Evolutionary conservation across 64 coral and sea anemone species (phyloP).

Genomic region (Actinia tenebrosa): DNA sequence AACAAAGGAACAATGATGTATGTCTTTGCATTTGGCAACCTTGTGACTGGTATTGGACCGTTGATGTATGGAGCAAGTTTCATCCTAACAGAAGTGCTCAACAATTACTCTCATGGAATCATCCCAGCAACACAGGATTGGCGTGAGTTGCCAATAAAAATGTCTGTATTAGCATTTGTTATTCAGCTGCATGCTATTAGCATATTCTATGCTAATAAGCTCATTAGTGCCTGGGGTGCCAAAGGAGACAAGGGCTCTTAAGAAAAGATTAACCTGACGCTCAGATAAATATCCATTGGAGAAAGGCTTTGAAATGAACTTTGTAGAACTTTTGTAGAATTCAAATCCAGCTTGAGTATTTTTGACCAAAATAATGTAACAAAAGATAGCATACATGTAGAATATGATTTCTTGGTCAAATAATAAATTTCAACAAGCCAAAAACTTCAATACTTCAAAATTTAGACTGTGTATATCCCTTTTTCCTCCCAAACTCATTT

Average conservation of each 20-base stretch:
- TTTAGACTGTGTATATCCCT: too few relatives aligned
- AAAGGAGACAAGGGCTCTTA: slow-evolving; percentile 83
- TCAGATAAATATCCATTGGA: too few relatives aligned
- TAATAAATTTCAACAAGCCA: too few relatives aligned
- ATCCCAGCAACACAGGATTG: slow-evolving; percentile 30
- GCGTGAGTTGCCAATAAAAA: slow-evolving; percentile 63
- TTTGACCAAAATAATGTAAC: too few relatives aligned
- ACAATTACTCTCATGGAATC: slow-evolving; percentile 25
- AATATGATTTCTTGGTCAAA: too few relatives aligned
- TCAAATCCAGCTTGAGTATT: too few relatives aligned
- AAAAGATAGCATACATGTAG: too few relatives aligned
- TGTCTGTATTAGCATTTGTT: slow-evolving; percentile 68
- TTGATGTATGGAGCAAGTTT: slow-evolving; percentile 65
- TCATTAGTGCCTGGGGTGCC: slow-evolving; percentile 65
- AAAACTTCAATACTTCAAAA: too few relatives aligned
- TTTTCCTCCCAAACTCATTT: too few relatives aligned
- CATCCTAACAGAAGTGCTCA: slow-evolving; percentile 27
- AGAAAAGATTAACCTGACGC: neutral
- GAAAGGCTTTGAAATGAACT: too few relatives aligned
- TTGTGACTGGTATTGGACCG: slow-evolving; percentile 69
- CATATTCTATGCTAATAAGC: slow-evolving; percentile 77
- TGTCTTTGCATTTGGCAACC: slow-evolving; percentile 57
- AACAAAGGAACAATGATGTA: slow-evolving; percentile 74
- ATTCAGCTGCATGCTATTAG: slow-evolving; percentile 78
- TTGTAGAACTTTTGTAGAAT: too few relatives aligned